Conservation (phyloP, 2,888 invertebrate species). For the Abscondita cerata region DNA sequence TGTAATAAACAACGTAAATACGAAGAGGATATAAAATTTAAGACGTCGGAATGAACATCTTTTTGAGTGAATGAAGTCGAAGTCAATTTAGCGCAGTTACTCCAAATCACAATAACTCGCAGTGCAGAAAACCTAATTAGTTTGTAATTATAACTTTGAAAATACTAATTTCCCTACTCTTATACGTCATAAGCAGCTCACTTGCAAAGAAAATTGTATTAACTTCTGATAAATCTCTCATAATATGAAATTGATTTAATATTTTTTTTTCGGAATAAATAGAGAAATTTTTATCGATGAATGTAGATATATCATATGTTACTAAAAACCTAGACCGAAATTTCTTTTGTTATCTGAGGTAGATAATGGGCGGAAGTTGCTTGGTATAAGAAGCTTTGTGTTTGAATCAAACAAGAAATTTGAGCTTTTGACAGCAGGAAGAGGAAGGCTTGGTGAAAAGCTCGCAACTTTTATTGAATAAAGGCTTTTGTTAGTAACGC, state of each 20-base stretch:
- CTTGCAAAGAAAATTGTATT: conserved; percentile 39
- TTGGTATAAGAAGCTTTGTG: conserved; percentile 32
- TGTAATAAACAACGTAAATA: neutral
- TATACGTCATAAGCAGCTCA: conserved; percentile 39
- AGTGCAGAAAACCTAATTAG: conserved; percentile 55
- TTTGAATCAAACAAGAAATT: conserved; percentile 35
- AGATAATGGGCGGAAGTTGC: conserved; percentile 35
- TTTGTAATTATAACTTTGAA: conserved; percentile 55
- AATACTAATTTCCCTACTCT: conserved; percentile 44
- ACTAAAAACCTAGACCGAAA: conserved; percentile 16
- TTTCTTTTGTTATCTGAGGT: conserved; percentile 33
- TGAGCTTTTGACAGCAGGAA: conserved; percentile 35
- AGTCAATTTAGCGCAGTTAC: conserved; percentile 26
- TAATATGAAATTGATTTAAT: conserved; percentile 16
- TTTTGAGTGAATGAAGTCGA: conserved; percentile 20
- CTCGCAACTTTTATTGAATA: conserved; percentile 31
- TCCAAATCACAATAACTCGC: conserved; percentile 48
- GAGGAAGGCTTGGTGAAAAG: conserved; percentile 28
- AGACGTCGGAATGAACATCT: conserved; percentile 7
- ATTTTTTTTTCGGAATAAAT: neutral
- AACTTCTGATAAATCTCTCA: conserved; percentile 32
- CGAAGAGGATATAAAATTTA: neutral
- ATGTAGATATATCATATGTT: conserved; percentile 23
- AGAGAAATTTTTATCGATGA: conserved; percentile 5
- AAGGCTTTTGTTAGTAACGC: conserved; percentile 28